Conservation (phyloP, 2,888 invertebrate genomes). For the Perithous albicinctus region DNA sequence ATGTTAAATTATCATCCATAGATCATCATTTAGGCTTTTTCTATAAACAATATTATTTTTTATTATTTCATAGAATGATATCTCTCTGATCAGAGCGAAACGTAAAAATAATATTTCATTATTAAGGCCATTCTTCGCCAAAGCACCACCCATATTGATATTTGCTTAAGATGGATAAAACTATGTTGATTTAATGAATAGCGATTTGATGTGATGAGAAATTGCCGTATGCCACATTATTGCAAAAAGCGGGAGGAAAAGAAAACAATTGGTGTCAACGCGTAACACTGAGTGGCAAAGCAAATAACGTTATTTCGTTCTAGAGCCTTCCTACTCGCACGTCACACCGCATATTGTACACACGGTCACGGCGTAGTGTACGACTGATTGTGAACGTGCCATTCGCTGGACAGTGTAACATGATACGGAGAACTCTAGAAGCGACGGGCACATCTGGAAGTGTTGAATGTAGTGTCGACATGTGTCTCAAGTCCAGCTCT, state of each 20-base stretch:
- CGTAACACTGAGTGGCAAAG: neutral
- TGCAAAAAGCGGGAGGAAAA: neutral
- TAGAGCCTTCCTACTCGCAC: neutral
- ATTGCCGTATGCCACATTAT: neutral
- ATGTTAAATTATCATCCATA: too few relatives aligned
- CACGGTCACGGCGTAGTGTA: constrained; percentile 28
- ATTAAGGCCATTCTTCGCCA: too few relatives aligned
- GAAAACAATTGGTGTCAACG: constrained; percentile 18
- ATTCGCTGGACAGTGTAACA: constrained; percentile 32
- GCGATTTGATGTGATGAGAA: neutral
- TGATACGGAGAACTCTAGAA: constrained; percentile 15
- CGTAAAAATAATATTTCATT: too few relatives aligned
- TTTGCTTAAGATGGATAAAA: neutral
- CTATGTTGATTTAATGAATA: neutral
- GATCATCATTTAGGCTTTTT: too few relatives aligned
- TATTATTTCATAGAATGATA: too few relatives aligned
- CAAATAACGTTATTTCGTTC: constrained; percentile 24
- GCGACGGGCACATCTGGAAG: constrained; percentile 31
- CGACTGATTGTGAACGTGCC: constrained; percentile 39
- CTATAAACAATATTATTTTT: too few relatives aligned
- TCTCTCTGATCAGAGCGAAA: too few relatives aligned
- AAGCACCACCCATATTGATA: too few relatives aligned
- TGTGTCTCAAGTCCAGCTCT: constrained; percentile 21
- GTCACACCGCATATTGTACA: neutral
- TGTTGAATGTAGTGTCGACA: constrained; percentile 27